Conservation (phyloP, 2,888 invertebrate species). For the Nebria brevicollis region DNA sequence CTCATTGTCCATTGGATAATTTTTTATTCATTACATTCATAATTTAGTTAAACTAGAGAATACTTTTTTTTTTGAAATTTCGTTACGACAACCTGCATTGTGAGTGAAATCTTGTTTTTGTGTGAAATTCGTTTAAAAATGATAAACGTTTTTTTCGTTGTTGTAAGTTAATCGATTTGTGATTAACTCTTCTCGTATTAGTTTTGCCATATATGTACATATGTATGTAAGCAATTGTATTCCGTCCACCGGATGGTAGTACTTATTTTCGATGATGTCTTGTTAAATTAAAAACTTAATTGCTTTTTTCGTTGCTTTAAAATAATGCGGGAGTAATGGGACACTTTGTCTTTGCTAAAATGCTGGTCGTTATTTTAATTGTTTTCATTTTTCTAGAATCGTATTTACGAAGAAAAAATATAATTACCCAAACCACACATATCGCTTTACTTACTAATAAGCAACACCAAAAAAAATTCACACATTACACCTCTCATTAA, state of each 20-base stretch:
- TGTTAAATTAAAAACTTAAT: constrained; percentile 40
- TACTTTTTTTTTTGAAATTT: not conserved
- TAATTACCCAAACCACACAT: too few species aligned
- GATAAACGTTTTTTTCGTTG: too few species aligned
- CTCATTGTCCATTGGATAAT: not conserved
- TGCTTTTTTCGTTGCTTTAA: constrained; percentile 34
- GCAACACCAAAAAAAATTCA: not conserved
- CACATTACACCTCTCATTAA: not conserved
- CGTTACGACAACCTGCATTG: too few species aligned
- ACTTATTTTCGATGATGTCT: constrained; percentile 37
- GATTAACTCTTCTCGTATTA: too few species aligned
- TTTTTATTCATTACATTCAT: not conserved
- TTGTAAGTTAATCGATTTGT: too few species aligned
- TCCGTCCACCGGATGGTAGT: constrained; percentile 22
- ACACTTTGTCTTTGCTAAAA: constrained; percentile 29
- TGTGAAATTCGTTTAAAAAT: too few species aligned
- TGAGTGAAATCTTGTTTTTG: too few species aligned
- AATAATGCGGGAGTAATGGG: constrained; percentile 41
- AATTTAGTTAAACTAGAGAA: not conserved
- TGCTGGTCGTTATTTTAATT: constrained; percentile 45
- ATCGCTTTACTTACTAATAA: not conserved
- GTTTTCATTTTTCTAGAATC: constrained; percentile 10
- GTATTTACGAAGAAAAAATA: not conserved
- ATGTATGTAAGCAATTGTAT: constrained; percentile 16
- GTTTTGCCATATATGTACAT: not conserved